These are phyloP conservation scores for Danio choprae DNA, from an alignment of 2,797 vertebrate genomes.

Conservation along the genomic window DNA sequence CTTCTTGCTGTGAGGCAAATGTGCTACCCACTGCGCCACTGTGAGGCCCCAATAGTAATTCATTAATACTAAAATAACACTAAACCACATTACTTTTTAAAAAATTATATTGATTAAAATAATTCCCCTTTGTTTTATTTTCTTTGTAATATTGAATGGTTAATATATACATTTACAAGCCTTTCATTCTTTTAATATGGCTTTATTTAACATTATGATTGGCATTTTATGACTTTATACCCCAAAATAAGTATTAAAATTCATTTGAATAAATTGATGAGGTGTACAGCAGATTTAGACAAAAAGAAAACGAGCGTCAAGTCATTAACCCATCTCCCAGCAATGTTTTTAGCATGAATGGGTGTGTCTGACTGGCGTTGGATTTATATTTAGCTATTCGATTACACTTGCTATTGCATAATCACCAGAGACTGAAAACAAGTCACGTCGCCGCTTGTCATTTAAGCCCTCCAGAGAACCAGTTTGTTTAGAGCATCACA, in stretches of 20 bases:
- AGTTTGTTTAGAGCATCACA: slow-evolving; percentile 65
- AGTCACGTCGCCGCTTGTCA: slow-evolving; percentile 71
- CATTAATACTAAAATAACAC: no score
- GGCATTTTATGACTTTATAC: background rate
- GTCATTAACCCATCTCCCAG: background rate
- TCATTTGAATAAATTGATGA: background rate
- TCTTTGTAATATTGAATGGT: background rate
- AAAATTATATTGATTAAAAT: no score
- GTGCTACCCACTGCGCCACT: no score
- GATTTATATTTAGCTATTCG: slow-evolving; percentile 68
- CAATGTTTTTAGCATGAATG: slow-evolving; percentile 1
- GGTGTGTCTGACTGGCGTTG: slow-evolving; percentile 64
- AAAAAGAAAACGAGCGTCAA: background rate
- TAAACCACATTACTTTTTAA: no score
- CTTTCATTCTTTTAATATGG: background rate
- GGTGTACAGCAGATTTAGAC: background rate
- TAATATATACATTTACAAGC: background rate
- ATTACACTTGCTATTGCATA: slow-evolving; percentile 73
- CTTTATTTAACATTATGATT: background rate
- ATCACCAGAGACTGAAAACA: slow-evolving; percentile 69
- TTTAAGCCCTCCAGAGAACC: slow-evolving; percentile 67
- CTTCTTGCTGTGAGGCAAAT: no score
- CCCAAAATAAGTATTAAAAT: background rate
- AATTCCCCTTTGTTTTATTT: background rate
- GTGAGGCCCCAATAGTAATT: no score